A percentile compares a stretch with the other conserved stretches of the same genome.
Evolutionary conservation across 2,888 invertebrate species (phyloP).

Genomic region (Tethea ocularis): DNA sequence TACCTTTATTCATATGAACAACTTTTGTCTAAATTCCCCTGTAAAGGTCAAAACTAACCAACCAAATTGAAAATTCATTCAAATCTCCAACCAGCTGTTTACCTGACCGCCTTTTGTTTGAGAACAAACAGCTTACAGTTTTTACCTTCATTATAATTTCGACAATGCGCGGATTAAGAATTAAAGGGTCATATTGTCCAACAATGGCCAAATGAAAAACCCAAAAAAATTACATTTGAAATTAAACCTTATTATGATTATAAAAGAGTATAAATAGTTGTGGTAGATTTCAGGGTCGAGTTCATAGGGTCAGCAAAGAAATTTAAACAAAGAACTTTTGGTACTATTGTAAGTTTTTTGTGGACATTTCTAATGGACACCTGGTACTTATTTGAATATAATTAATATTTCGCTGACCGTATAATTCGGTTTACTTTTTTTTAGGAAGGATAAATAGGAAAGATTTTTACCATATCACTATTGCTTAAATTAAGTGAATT

Average conservation of each 20-base stretch:
- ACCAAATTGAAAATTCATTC: constrained; percentile 31
- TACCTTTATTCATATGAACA: not conserved
- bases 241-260: constrained; percentile 5
- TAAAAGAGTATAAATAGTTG: constrained; percentile 15
- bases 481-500: no score
- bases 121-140: constrained; percentile 22
- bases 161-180: constrained; percentile 25
- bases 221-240: not conserved
- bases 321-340: constrained; percentile 36
- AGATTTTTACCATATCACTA: not conserved
- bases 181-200: constrained; percentile 39
- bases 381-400: constrained; percentile 58
- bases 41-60: constrained; percentile 31
- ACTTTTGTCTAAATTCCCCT: constrained; percentile 7
- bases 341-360: constrained; percentile 34
- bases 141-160: constrained; percentile 36
- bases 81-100: constrained; percentile 55
- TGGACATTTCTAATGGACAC: constrained; percentile 49
- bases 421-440: constrained; percentile 14
- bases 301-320: constrained; percentile 57
- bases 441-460: constrained; percentile 14
- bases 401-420: constrained; percentile 41
- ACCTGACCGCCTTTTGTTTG: constrained; percentile 47
- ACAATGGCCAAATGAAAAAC: not conserved
- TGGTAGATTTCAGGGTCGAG: constrained; percentile 11